Evolutionary conservation across 1,140 invertebrate genomes (phyloP).

Genomic region (Anastatus disparis): DNA sequence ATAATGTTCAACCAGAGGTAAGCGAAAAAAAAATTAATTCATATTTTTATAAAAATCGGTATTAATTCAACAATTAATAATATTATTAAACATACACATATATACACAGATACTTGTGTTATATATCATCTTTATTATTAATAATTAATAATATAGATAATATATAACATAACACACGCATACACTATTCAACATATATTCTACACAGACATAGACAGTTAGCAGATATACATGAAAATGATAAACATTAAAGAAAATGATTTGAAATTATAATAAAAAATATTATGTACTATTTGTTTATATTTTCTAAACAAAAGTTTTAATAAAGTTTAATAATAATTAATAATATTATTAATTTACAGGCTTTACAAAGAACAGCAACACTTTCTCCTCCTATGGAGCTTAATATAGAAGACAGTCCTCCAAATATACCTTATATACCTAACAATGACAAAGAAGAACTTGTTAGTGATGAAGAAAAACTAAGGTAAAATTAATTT

Average conservation of each 20-base stretch:
- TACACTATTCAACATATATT: too few relatives aligned
- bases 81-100: too few relatives aligned
- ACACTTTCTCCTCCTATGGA: slow-evolving; percentile 3
- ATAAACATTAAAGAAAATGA: too few relatives aligned
- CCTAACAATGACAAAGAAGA: not conserved
- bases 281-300: too few relatives aligned
- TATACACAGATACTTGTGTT: too few relatives aligned
- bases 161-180: too few relatives aligned
- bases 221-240: too few relatives aligned
- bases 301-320: too few relatives aligned
- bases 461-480: slow-evolving; percentile 6
- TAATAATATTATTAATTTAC: not conserved
- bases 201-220: too few relatives aligned
- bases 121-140: too few relatives aligned
- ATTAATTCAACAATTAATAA: not conserved
- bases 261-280: too few relatives aligned
- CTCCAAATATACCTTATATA: not conserved
- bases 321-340: not conserved
- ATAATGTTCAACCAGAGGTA: slow-evolving; percentile 16
- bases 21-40: not conserved
- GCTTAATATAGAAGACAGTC: slow-evolving; percentile 1
- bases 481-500: slow-evolving; percentile 15
- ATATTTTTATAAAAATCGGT: not conserved
- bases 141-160: too few relatives aligned
- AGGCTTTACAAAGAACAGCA: slow-evolving; percentile 3